Percentiles rank a stretch among this genome's conserved stretches.
Evolutionary conservation across 1,140 invertebrate genomes (phyloP).

Genomic region (Neuroterus valhalla): DNA sequence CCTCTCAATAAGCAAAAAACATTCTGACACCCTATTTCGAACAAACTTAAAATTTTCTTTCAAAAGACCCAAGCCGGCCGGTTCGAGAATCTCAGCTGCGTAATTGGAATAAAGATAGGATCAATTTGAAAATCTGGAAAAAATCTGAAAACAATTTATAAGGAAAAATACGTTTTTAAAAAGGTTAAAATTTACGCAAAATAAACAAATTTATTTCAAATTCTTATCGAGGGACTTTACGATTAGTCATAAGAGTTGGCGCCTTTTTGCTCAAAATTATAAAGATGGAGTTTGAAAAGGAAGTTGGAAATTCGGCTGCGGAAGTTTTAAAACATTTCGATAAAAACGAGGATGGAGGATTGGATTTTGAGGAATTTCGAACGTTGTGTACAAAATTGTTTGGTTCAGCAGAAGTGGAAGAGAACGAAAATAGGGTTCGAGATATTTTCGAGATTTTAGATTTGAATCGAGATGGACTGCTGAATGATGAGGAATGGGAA

Average conservation of each 20-base stretch:
- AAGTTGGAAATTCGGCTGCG: slow-evolving; percentile 41
- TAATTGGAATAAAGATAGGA: too few relatives aligned
- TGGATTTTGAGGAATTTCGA: slow-evolving; percentile 78
- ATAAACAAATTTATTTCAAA: too few relatives aligned
- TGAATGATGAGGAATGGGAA: slow-evolving; percentile 77
- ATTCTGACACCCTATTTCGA: not conserved
- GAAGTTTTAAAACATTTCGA: slow-evolving; percentile 49
- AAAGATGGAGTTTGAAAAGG: slow-evolving; percentile 39
- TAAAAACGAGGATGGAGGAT: slow-evolving; percentile 66
- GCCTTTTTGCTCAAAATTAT: slow-evolving; percentile 1
- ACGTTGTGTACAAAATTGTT: slow-evolving; percentile 77
- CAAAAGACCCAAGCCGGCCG: not conserved
- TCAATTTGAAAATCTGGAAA: slow-evolving; percentile 32
- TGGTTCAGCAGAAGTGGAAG: slow-evolving; percentile 74
- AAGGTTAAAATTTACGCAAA: not conserved
- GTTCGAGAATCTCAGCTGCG: not conserved
- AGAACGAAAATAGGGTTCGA: slow-evolving; percentile 70
- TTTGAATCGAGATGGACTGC: slow-evolving; percentile 74
- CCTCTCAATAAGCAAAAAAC: not conserved
- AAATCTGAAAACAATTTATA: not conserved
- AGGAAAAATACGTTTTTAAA: not conserved
- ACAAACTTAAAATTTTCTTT: not conserved
- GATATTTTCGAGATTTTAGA: slow-evolving; percentile 78
- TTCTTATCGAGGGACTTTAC: not conserved
- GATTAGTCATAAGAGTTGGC: not conserved